These are phyloP conservation scores for Enteromius radiatus DNA, from an alignment of 2,797 vertebrate species.

Conservation along the genomic window DNA sequence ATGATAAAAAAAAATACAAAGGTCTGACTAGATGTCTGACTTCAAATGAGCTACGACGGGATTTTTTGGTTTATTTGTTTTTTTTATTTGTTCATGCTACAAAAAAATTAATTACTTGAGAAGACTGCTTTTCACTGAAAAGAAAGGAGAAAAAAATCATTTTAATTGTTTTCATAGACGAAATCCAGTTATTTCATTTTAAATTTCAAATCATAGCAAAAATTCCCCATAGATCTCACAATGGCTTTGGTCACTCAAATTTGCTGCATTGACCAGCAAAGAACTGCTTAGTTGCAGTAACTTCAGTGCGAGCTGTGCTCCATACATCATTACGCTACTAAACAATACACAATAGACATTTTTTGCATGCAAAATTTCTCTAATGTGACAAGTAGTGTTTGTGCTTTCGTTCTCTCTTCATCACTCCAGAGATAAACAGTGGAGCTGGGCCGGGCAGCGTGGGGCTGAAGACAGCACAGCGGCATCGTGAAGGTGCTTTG, in stretches of 20 bases:
- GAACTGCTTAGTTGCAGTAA: not conserved
- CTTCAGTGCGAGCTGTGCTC: not conserved
- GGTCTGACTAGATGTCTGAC: not conserved
- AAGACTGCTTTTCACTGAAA: not conserved
- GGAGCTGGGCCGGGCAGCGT: not conserved
- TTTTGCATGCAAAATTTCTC: not conserved
- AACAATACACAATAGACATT: not conserved
- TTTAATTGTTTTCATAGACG: not conserved
- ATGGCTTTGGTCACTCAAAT: not conserved
- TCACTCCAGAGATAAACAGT: not conserved
- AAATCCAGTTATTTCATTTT: not conserved
- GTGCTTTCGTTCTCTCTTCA: not conserved
- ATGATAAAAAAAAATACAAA: not conserved
- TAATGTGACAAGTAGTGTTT: not conserved
- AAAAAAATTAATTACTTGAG: not conserved
- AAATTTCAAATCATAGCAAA: not conserved
- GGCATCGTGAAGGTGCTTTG: conserved; percentile 78
- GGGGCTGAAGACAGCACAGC: conserved; percentile 66
- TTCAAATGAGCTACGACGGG: not conserved
- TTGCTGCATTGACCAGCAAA: not conserved
- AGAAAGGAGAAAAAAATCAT: not conserved
- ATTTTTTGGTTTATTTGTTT: not conserved
- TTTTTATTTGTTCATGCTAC: not conserved
- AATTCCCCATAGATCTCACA: not conserved
- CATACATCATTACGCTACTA: not conserved